These are phyloP conservation scores for Donacobius atricapilla DNA, from an alignment of 2,113 vertebrate genomes.

Conservation along the genomic window DNA sequence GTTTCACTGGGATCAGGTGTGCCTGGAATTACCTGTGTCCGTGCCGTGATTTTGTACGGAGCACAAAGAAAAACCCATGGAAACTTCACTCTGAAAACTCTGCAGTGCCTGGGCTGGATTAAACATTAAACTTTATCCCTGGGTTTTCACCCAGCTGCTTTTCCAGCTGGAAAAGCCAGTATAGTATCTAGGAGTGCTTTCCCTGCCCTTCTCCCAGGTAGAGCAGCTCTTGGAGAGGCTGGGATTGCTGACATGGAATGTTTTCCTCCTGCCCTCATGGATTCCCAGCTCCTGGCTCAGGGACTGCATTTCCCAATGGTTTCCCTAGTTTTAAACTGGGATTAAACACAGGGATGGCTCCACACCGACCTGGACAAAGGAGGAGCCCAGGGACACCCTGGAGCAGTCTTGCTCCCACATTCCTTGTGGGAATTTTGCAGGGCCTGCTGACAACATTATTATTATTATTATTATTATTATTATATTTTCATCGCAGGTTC, in stretches of 20 bases:
- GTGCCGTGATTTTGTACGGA: fast-evolving
- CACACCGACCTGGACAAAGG: not conserved
- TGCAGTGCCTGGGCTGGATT: not conserved
- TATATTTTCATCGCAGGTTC: not conserved
- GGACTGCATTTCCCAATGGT: not conserved
- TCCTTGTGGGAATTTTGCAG: not conserved
- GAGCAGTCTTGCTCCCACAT: not conserved
- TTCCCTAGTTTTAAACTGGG: not conserved
- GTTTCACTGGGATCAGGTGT: not conserved
- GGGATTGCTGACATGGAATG: not conserved
- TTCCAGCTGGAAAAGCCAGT: not conserved
- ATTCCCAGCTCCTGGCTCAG: not conserved
- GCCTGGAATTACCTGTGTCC: not conserved
- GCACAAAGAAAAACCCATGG: fast-evolving
- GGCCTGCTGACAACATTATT: not conserved
- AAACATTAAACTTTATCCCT: not conserved
- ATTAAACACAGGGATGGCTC: not conserved
- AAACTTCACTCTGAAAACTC: not conserved
- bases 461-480: too few relatives aligned
- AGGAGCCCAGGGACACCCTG: not conserved
- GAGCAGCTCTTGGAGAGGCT: not conserved
- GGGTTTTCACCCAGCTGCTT: not conserved
- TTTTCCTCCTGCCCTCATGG: not conserved
- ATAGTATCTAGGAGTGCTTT: not conserved
- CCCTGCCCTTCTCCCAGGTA: not conserved